Conservation (phyloP, 2,113 vertebrate species). For the Nothoprocta pentlandii region DNA sequence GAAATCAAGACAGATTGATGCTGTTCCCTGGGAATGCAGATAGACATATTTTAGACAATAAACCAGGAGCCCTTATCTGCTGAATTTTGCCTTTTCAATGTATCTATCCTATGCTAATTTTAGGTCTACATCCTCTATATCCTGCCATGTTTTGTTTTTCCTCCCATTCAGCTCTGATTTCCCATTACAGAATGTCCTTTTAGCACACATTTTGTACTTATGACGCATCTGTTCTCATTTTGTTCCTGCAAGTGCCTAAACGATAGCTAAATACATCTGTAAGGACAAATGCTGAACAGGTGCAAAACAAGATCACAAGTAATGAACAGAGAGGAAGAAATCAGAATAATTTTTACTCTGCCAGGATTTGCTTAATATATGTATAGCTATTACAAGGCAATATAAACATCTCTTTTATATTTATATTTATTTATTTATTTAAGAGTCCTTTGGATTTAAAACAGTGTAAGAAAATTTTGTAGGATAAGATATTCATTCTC, state of each 20-base stretch:
- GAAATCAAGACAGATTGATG: constrained; percentile 62
- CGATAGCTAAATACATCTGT: constrained; percentile 25
- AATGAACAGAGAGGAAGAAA: constrained; percentile 44
- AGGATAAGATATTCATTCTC: background rate
- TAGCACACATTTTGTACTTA: constrained; percentile 54
- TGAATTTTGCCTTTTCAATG: constrained; percentile 39
- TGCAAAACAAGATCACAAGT: constrained; percentile 44
- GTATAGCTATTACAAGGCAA: background rate
- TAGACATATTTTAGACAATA: constrained; percentile 67
- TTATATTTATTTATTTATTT: background rate
- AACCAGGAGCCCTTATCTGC: constrained; percentile 53
- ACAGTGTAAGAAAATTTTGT: background rate
- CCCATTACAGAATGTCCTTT: constrained; percentile 4
- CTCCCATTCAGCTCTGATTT: constrained; percentile 51
- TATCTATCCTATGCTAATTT: constrained; percentile 51
- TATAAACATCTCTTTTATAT: background rate
- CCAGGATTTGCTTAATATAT: constrained; percentile 16
- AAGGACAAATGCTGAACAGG: constrained; percentile 44
- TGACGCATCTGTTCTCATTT: constrained; percentile 49
- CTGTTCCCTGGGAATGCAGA: constrained; percentile 58
- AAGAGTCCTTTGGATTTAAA: background rate
- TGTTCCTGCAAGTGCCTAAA: constrained; percentile 18
- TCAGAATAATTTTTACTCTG: constrained; percentile 25
- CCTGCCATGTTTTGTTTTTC: constrained; percentile 33
- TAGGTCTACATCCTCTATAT: constrained; percentile 36